Evolutionary conservation across 1,140 invertebrate species (phyloP).

Genomic region (Leptinotarsa texana): DNA sequence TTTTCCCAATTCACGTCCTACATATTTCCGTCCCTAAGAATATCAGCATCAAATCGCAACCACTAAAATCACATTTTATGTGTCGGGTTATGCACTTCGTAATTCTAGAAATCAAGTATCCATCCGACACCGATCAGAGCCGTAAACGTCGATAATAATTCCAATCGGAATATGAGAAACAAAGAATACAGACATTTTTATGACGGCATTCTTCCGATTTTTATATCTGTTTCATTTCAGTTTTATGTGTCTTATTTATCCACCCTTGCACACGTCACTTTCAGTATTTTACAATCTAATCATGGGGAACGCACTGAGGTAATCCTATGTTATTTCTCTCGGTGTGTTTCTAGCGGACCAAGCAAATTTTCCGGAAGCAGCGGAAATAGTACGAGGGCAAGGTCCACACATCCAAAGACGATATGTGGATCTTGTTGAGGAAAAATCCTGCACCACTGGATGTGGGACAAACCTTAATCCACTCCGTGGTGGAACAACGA

Average conservation of each 20-base stretch:
- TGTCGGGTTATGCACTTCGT: too few species aligned
- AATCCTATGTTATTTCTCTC: constrained; percentile 57
- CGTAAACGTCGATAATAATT: not conserved
- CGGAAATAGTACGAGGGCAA: constrained; percentile 20
- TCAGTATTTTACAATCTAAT: constrained; percentile 59
- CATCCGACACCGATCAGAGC: too few species aligned
- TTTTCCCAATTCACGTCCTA: too few species aligned
- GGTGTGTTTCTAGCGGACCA: constrained; percentile 52
- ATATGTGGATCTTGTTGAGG: too few species aligned
- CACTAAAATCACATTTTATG: too few species aligned
- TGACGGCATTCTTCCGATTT: constrained; percentile 53
- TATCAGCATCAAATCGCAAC: too few species aligned
- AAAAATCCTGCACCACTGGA: too few species aligned
- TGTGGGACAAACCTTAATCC: too few species aligned
- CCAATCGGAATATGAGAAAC: constrained; percentile 13
- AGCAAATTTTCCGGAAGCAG: constrained; percentile 33
- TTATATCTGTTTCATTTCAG: constrained; percentile 57
- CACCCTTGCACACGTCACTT: constrained; percentile 57
- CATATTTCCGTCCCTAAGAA: too few species aligned
- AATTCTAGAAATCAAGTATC: too few species aligned
- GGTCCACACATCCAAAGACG: too few species aligned
- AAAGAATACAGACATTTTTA: constrained; percentile 38
- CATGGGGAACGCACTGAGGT: constrained; percentile 57
- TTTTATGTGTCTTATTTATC: constrained; percentile 57
- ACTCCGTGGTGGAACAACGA: too few species aligned